These are phyloP conservation scores for Liparis tanakae DNA, from an alignment of 2,797 vertebrate genomes.

Conservation along the genomic window DNA sequence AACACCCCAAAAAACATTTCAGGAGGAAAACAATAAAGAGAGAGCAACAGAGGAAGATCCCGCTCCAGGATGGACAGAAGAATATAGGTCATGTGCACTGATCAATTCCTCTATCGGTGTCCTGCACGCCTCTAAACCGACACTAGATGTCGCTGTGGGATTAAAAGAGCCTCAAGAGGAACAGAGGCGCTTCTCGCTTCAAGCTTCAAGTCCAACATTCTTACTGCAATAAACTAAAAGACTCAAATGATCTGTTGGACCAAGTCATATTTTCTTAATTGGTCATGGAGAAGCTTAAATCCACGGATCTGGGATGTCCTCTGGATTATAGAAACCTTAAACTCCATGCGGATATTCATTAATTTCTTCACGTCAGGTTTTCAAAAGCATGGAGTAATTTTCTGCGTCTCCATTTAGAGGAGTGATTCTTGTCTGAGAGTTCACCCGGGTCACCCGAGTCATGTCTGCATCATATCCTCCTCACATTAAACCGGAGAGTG, in stretches of 20 bases:
- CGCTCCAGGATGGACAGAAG: too few relatives aligned
- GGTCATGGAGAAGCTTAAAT: background rate
- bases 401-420: background rate
- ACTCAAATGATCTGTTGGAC: background rate
- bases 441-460: constrained; percentile 40
- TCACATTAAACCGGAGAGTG: constrained; percentile 53
- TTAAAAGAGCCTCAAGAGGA: background rate
- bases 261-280: background rate
- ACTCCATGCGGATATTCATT: background rate
- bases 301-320: background rate
- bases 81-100: background rate
- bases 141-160: constrained; percentile 71
- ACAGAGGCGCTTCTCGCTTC: background rate
- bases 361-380: background rate
- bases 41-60: too few relatives aligned
- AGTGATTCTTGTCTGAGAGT: constrained; percentile 49
- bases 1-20: too few relatives aligned
- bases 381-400: background rate
- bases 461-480: constrained; percentile 61
- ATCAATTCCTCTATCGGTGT: background rate
- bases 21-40: too few relatives aligned
- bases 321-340: background rate
- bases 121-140: constrained; percentile 6
- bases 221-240: background rate
- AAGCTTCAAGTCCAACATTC: constrained; percentile 8